Evolutionary conservation across 2,113 vertebrate species (phyloP), one percentile per base, ranked within the genome.

Genomic region (Lonchura striata): DNA sequence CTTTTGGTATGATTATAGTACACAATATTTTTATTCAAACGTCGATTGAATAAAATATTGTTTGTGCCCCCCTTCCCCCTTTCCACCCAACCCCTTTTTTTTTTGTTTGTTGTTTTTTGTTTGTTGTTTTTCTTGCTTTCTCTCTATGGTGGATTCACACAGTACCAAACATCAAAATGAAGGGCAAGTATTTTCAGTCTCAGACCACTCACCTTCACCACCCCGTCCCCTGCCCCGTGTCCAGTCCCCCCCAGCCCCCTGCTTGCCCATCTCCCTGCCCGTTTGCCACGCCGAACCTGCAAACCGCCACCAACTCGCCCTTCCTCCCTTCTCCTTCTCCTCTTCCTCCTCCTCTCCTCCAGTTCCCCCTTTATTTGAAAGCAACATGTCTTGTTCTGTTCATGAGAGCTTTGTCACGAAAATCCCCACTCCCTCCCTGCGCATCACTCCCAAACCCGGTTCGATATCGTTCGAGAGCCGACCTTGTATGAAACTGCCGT

Each of bases 11-110:
- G 98, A 99, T 99, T 98, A 99, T 98, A 96, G 98, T 97, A 98
- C 98, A 99, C 99, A 99, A 99, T 99, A 99, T 99, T 99, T 99
- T 99, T 99, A 99, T 99, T 99, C 99, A 99, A 99, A 99, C 97
- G 97, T 98, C 98, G 97, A 99, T 99, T 99, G 99, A 99, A 99
- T 99, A 99, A 99, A 99, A 99, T 99, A 99, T 99, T 99, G 99
- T 99, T 98, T 99, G 99, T 99, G 98, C 99, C 98, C 98, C 98
- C 97, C 98, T 98, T 98, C 98, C 98, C 97, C 98, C 98, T 98
- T 98, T 98, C 98, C 97, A 98, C 98, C 98, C 98, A 93, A 98
- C 95, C 98, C 98, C 98, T 98, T 98, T 99, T 99, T 86, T 99
- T 99, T 99, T 99, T 99, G 98, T 99, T 99, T 99, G 96, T 98